A percentile compares a stretch with the other conserved stretches of the same genome.
These are phyloP conservation scores for Platycnemis pennipes DNA, from an alignment of 2,888 invertebrate species.

Conservation along the genomic window DNA sequence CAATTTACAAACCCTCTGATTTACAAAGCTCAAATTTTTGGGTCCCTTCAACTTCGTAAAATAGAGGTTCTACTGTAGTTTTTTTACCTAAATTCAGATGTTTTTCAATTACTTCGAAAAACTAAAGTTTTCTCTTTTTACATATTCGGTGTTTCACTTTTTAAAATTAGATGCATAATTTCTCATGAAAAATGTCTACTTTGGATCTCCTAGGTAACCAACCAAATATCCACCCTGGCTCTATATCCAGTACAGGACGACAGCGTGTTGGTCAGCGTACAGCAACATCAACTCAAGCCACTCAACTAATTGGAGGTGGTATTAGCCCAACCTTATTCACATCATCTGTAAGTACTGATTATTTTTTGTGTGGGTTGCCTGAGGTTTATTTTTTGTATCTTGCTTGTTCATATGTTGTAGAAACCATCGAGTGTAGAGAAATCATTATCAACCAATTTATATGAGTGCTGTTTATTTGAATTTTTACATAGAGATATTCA, in stretches of 20 bases:
- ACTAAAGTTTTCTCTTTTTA: no score
- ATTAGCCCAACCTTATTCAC: conserved; percentile 86
- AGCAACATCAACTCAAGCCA: conserved; percentile 83
- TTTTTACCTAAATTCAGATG: no score
- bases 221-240: conserved; percentile 84
- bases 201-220: conserved; percentile 78
- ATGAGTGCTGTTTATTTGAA: no score
- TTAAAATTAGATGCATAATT: neutral
- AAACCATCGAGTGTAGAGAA: no score
- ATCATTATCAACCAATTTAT: no score
- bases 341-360: conserved; percentile 73
- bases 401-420: neutral
- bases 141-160: no score
- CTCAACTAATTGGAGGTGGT: conserved; percentile 85
- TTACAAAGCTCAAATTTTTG: no score
- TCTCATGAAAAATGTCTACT: conserved; percentile 24
- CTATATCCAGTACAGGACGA: conserved; percentile 84
- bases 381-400: neutral
- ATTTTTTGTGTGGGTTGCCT: neutral
- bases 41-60: no score
- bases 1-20: no score
- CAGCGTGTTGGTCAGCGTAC: conserved; percentile 81
- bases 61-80: no score
- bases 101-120: no score
- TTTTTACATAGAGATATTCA: no score